These are phyloP conservation scores for Macrosoma leucophasiata DNA, from an alignment of 2,888 invertebrate genomes.

Conservation along the genomic window DNA sequence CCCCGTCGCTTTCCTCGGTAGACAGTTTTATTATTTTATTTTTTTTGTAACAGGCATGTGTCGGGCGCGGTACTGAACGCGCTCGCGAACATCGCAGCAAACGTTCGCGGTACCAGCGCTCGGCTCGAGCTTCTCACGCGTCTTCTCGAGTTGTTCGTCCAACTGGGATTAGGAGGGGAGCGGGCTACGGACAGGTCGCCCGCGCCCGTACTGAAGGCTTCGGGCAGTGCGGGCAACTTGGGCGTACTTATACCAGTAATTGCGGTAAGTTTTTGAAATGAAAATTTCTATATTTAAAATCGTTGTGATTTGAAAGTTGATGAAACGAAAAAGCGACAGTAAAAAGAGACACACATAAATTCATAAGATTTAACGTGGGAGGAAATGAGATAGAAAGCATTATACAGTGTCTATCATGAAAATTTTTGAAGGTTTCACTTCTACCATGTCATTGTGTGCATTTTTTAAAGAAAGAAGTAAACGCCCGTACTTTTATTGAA, in stretches of 20 bases:
- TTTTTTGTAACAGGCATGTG: conserved; percentile 79
- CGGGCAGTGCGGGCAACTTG: conserved; percentile 96
- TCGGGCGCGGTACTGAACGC: conserved; percentile 97
- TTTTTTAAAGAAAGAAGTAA: too few species aligned
- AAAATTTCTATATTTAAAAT: neutral
- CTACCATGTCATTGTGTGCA: too few species aligned
- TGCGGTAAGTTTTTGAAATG: conserved; percentile 75
- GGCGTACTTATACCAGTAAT: conserved; percentile 99
- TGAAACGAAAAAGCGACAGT: conserved; percentile 3
- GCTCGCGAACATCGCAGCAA: conserved; percentile 95
- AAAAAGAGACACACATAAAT: neutral
- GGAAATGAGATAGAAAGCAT: too few species aligned
- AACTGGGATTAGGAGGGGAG: conserved; percentile 97
- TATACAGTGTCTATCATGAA: too few species aligned
- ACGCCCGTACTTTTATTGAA: too few species aligned
- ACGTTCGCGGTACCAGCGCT: conserved; percentile 90
- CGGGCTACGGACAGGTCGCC: conserved; percentile 95
- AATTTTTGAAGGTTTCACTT: too few species aligned
- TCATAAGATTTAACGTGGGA: too few species aligned
- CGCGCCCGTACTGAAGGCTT: conserved; percentile 83
- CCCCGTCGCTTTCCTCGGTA: too few species aligned
- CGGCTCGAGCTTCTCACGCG: conserved; percentile 90
- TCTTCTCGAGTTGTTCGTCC: conserved; percentile 96
- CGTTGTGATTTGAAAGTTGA: neutral
- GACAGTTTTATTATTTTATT: neutral